phyloP scores from a whole-genome alignment of 2,888 invertebrate species.

The Temnothorax unifasciatus region DNA sequence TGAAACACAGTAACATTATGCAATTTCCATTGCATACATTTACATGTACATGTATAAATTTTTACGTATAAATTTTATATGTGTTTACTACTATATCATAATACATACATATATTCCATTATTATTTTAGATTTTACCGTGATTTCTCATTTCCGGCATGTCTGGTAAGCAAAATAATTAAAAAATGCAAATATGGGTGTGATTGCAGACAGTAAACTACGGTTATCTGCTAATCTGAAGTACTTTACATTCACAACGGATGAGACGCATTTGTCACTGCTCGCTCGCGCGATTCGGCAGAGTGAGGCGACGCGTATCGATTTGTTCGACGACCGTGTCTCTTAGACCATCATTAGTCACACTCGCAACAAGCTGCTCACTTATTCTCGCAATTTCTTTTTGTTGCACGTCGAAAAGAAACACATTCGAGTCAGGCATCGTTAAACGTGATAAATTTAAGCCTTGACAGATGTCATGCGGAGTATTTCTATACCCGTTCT shows the following conservation, averaged over 20 bases:
- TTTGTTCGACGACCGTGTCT: constrained; percentile 43
- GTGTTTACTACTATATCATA: background rate
- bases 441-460: constrained; percentile 58
- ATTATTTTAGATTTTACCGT: background rate
- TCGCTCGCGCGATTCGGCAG: constrained; percentile 46
- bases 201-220: constrained; percentile 37
- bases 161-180: constrained; percentile 1
- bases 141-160: background rate
- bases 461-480: background rate
- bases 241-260: constrained; percentile 61
- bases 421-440: constrained; percentile 32
- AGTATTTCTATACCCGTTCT: background rate
- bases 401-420: constrained; percentile 41
- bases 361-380: constrained; percentile 61
- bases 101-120: background rate
- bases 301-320: constrained; percentile 67
- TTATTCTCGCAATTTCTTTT: constrained; percentile 27
- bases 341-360: constrained; percentile 71
- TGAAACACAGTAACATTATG: background rate
- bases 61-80: background rate
- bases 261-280: constrained; percentile 64
- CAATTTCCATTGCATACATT: background rate
- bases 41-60: background rate
- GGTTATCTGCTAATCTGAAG: constrained; percentile 35
- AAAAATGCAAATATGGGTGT: background rate